phyloP scores from a whole-genome alignment of 2,797 vertebrate species.

The Melanotaenia trifasciata region DNA sequence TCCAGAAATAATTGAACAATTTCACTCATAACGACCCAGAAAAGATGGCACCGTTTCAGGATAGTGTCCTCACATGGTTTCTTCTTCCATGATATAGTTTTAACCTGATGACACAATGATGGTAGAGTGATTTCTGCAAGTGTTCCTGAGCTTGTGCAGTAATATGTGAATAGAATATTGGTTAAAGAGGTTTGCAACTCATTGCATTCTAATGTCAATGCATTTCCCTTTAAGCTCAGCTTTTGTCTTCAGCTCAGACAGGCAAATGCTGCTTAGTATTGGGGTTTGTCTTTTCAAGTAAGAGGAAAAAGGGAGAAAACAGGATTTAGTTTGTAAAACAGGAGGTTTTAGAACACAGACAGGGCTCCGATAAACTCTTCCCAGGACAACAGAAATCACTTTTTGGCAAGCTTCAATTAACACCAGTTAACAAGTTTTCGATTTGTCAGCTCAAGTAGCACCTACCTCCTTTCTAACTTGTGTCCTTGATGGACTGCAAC shows the following conservation, averaged over 20 bases:
- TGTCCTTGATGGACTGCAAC: not conserved
- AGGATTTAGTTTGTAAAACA: not conserved
- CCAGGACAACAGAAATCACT: not conserved
- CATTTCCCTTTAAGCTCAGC: not conserved
- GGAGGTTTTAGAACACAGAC: not conserved
- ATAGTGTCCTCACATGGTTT: not conserved
- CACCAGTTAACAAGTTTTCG: not conserved
- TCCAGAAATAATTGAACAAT: no score
- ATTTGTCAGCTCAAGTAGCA: not conserved
- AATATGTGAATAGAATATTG: not conserved
- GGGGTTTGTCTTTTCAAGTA: not conserved
- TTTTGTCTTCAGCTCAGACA: not conserved
- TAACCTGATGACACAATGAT: no score
- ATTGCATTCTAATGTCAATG: not conserved
- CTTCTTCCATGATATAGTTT: not conserved
- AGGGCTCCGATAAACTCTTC: not conserved
- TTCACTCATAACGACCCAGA: not conserved
- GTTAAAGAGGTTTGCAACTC: not conserved
- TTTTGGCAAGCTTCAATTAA: not conserved
- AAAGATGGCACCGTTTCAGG: not conserved
- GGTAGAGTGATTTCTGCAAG: no score
- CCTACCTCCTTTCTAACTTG: not conserved
- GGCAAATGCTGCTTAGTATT: not conserved
- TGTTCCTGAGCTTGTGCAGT: not conserved
- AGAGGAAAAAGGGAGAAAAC: not conserved